Percentiles rank a stretch among this genome's conserved stretches.
These are phyloP conservation scores for Euthynnus affinis DNA, from an alignment of 2,797 vertebrate species.

Conservation along the genomic window DNA sequence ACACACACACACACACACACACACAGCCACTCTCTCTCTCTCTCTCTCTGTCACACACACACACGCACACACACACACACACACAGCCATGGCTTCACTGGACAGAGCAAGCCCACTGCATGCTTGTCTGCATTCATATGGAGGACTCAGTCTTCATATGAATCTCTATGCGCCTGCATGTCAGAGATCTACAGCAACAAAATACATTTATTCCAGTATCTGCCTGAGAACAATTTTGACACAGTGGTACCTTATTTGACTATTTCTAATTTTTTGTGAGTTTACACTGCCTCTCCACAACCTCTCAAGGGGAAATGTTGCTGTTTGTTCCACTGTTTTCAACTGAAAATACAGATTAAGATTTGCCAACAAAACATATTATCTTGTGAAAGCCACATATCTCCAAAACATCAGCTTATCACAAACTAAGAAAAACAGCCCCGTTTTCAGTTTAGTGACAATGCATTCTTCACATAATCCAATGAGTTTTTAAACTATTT, in stretches of 20 bases:
- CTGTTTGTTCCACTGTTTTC: neutral
- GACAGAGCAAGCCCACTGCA: conserved; percentile 25
- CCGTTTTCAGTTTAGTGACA: neutral
- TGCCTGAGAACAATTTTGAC: neutral
- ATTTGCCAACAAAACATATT: neutral
- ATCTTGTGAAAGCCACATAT: neutral
- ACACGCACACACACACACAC: conserved; percentile 16
- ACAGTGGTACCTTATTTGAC: neutral
- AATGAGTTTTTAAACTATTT: neutral
- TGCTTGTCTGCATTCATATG: neutral
- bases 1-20: conserved; percentile 9
- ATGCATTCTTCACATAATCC: neutral
- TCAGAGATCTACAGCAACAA: neutral
- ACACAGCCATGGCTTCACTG: conserved; percentile 1
- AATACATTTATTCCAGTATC: neutral
- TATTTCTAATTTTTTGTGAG: neutral
- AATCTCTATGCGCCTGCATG: neutral
- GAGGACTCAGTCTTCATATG: neutral
- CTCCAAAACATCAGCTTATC: conserved; percentile 1
- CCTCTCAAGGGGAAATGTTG: neutral
- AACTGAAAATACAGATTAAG: neutral
- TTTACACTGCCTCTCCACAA: neutral
- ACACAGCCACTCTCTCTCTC: neutral
- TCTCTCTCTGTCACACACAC: too few species aligned
- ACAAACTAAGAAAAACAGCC: neutral